These are phyloP conservation scores for Globodera rostochiensis DNA, from an alignment of 1,140 invertebrate genomes.

Conservation along the genomic window DNA sequence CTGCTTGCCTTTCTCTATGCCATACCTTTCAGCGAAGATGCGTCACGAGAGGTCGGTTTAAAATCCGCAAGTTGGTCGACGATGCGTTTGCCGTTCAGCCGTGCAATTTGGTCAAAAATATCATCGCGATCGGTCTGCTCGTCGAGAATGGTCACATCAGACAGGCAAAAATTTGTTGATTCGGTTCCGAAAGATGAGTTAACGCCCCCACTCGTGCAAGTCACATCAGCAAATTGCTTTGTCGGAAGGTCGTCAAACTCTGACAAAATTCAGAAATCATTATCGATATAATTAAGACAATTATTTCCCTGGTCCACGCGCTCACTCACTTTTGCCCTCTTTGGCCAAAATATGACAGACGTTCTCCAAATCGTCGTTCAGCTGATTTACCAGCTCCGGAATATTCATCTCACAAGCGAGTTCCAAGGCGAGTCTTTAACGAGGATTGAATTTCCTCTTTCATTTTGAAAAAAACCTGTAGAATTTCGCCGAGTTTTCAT, in stretches of 20 bases:
- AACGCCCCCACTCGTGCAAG: neutral
- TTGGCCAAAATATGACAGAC: neutral
- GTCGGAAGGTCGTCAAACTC: neutral
- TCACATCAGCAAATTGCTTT: neutral
- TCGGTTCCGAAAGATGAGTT: neutral
- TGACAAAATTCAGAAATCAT: neutral
- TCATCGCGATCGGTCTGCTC: neutral
- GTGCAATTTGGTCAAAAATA: neutral
- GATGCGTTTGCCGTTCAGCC: neutral
- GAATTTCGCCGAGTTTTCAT: neutral
- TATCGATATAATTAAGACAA: neutral
- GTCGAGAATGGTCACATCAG: neutral
- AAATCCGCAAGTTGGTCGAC: conserved; percentile 16
- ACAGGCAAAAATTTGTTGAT: neutral
- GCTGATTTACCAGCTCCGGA: neutral
- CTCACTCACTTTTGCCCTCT: neutral
- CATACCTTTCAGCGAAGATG: too few species aligned
- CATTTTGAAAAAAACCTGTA: neutral
- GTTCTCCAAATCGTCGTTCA: conserved; percentile 13
- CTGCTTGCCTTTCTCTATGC: too few species aligned
- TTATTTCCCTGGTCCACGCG: neutral
- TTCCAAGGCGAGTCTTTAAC: neutral
- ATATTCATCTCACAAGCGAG: neutral
- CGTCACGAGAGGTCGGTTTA: neutral
- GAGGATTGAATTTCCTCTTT: neutral